These are phyloP conservation scores for Phaethornis superciliosus DNA, from an alignment of 2,113 vertebrate species.

Conservation along the genomic window DNA sequence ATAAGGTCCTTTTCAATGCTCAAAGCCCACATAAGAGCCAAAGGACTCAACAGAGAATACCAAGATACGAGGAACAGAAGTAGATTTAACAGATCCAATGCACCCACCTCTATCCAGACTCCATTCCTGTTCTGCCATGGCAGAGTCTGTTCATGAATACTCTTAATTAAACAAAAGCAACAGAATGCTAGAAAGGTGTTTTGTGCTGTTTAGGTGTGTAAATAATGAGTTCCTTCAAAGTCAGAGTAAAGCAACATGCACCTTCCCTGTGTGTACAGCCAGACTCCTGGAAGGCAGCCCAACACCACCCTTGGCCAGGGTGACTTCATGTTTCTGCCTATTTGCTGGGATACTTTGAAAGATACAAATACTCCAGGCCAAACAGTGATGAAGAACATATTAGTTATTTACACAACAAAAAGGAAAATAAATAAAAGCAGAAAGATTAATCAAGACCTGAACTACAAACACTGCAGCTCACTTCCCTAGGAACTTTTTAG, in stretches of 20 bases:
- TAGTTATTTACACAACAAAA: background rate
- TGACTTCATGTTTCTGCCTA: background rate
- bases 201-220: background rate
- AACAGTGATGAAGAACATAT: background rate
- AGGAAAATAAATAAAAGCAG: background rate
- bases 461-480: background rate
- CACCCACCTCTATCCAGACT: background rate
- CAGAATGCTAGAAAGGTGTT: rapidly evolving
- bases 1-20: background rate
- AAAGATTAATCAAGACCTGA: background rate
- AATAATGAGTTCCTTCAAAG: background rate
- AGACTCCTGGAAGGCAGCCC: background rate
- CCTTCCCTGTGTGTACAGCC: background rate
- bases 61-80: background rate
- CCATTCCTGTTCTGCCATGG: background rate
- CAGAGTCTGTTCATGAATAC: background rate
- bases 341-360: background rate
- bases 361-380: background rate
- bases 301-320: background rate
- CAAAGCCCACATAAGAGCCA: background rate
- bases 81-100: background rate
- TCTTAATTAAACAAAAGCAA: background rate
- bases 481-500: background rate
- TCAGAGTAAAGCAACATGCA: background rate
- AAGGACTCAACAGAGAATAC: background rate